phyloP scores from a whole-genome alignment of 2,888 invertebrate genomes.

The Chymomyza procnemis region DNA sequence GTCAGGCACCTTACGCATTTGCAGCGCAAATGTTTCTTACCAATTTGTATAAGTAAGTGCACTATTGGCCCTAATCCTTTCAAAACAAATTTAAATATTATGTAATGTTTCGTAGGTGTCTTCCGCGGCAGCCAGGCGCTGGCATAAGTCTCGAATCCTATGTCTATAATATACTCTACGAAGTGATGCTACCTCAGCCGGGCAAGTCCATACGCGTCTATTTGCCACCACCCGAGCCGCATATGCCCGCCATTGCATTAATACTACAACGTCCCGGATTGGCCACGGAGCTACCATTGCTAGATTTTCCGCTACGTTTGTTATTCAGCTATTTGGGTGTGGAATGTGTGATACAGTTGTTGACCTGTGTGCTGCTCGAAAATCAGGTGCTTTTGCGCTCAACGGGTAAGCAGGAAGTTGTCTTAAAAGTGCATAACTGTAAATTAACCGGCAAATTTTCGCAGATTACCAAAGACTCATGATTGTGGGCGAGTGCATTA shows the following conservation, averaged over 20 bases:
- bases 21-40: conserved; percentile 91
- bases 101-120: conserved; percentile 85
- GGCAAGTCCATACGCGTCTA: conserved; percentile 91
- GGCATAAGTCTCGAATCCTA: conserved; percentile 93
- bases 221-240: conserved; percentile 85
- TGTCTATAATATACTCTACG: conserved; percentile 96
- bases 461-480: conserved; percentile 95
- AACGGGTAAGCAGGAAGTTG: conserved; percentile 82
- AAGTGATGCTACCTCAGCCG: conserved; percentile 92
- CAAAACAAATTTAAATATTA: too few relatives aligned
- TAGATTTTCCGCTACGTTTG: conserved; percentile 94
- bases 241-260: conserved; percentile 83
- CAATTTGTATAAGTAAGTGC: conserved; percentile 88
- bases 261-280: conserved; percentile 87
- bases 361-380: conserved; percentile 96
- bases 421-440: conserved; percentile 6
- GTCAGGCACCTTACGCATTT: conserved; percentile 93
- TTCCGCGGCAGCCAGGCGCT: conserved; percentile 87
- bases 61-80: too few relatives aligned
- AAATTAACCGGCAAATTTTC: conserved; percentile 32
- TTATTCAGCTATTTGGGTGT: conserved; percentile 94
- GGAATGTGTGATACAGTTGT: conserved; percentile 94
- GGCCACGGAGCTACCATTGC: conserved; percentile 92
- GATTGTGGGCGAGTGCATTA: conserved; percentile 96
- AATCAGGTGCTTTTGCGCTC: conserved; percentile 97